These are phyloP conservation scores for Carpatolechia fugitivella DNA, from an alignment of 2,888 invertebrate species.

Conservation along the genomic window DNA sequence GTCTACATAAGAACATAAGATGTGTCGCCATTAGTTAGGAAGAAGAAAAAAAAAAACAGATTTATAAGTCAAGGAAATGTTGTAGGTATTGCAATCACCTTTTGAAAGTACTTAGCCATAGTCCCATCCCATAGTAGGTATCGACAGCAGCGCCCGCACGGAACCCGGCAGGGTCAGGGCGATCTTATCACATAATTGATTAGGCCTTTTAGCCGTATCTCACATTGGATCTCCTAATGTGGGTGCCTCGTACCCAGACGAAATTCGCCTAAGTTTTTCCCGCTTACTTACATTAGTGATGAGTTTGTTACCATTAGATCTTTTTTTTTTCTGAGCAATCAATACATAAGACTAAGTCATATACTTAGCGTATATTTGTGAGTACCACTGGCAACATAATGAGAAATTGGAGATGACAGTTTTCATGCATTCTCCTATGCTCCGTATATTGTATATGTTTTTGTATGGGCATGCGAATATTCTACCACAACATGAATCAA, in stretches of 20 bases:
- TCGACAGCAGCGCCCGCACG: background rate
- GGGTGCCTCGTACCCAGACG: slow-evolving; percentile 15
- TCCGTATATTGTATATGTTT: too few species aligned
- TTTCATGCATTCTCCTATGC: too few species aligned
- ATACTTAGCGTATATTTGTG: too few species aligned
- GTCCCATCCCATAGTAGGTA: slow-evolving; percentile 22
- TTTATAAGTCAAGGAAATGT: too few species aligned
- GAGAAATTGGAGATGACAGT: too few species aligned
- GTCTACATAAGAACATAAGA: too few species aligned
- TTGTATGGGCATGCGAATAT: too few species aligned
- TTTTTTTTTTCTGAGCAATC: background rate
- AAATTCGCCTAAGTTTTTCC: slow-evolving; percentile 14
- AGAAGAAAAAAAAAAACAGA: too few species aligned
- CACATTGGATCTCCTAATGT: slow-evolving; percentile 43
- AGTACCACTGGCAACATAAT: too few species aligned
- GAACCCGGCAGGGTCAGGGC: slow-evolving; percentile 28
- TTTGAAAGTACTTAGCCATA: background rate
- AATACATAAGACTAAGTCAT: background rate
- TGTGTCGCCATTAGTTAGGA: too few species aligned
- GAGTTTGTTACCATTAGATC: slow-evolving; percentile 6
- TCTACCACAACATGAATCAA: too few species aligned
- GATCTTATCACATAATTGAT: slow-evolving; percentile 61
- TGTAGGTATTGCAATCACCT: background rate
- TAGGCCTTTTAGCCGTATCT: slow-evolving; percentile 54
- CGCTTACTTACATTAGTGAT: slow-evolving; percentile 9